Percentiles rank a stretch among this genome's conserved stretches.
These are phyloP conservation scores for Pissodes strobi DNA, from an alignment of 1,140 invertebrate species.

Conservation along the genomic window DNA sequence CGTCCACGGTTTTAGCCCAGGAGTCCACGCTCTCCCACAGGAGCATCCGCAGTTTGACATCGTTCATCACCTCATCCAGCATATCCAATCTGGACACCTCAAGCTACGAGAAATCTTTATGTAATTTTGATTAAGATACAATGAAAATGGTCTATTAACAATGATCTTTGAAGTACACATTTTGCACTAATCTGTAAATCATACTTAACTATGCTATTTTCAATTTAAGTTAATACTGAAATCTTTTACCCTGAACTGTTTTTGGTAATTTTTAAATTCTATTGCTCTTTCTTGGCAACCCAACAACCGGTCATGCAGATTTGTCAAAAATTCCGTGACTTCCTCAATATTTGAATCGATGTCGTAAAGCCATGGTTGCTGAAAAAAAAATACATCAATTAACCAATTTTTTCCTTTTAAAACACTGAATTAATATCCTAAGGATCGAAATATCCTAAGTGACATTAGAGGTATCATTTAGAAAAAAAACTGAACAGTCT, in stretches of 20 bases:
- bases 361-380: slow-evolving; percentile 77
- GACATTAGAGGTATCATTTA: too few species aligned
- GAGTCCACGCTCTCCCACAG: slow-evolving; percentile 76
- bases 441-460: too few species aligned
- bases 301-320: slow-evolving; percentile 65
- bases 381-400: slow-evolving; percentile 44
- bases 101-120: slow-evolving; percentile 52
- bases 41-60: slow-evolving; percentile 75
- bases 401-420: too few species aligned
- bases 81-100: slow-evolving; percentile 80
- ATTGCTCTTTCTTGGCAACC: slow-evolving; percentile 66
- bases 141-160: too few species aligned
- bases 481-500: too few species aligned
- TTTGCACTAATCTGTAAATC: not conserved
- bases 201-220: not conserved
- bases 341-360: slow-evolving; percentile 67
- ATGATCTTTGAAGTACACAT: too few species aligned
- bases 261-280: slow-evolving; percentile 71
- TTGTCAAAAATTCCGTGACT: slow-evolving; percentile 65
- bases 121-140: too few species aligned
- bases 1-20: slow-evolving; percentile 66
- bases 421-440: too few species aligned
- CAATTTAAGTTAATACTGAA: too few species aligned
- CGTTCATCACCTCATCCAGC: slow-evolving; percentile 75
- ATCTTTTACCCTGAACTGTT: slow-evolving; percentile 66